These are phyloP conservation scores for Entomyzon cyanotis DNA, from an alignment of 2,113 vertebrate genomes.

Conservation along the genomic window DNA sequence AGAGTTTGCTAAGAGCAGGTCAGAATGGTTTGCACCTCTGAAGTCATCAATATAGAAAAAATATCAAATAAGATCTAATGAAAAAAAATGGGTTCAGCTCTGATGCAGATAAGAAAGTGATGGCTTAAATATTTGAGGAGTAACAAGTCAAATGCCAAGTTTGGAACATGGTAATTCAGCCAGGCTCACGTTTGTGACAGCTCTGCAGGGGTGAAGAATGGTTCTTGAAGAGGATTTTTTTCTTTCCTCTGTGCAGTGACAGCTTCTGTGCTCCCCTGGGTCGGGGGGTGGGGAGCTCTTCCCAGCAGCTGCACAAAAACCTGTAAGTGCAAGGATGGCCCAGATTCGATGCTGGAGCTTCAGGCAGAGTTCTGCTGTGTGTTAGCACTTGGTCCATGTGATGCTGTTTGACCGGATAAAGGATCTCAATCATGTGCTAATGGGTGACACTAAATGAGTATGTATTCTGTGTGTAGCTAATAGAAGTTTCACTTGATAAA, in stretches of 20 bases:
- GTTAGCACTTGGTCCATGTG: not conserved
- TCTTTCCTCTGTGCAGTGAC: not conserved
- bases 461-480: not conserved
- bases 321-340: not conserved
- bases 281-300: not conserved
- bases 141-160: not conserved
- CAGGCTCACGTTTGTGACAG: not conserved
- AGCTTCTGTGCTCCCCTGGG: not conserved
- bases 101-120: not conserved
- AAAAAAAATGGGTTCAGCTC: not conserved
- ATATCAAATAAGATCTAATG: not conserved
- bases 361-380: not conserved
- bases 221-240: not conserved
- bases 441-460: not conserved
- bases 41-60: not conserved
- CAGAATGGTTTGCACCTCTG: not conserved
- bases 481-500: not conserved
- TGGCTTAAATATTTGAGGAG: not conserved
- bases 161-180: not conserved
- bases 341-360: not conserved
- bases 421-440: not conserved
- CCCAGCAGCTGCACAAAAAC: not conserved
- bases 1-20: not conserved
- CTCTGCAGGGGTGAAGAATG: not conserved
- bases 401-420: not conserved